Percentiles rank a stretch among this genome's conserved stretches.
These are phyloP conservation scores for Allobates femoralis DNA, from an alignment of 2,797 vertebrate genomes.

Conservation along the genomic window DNA sequence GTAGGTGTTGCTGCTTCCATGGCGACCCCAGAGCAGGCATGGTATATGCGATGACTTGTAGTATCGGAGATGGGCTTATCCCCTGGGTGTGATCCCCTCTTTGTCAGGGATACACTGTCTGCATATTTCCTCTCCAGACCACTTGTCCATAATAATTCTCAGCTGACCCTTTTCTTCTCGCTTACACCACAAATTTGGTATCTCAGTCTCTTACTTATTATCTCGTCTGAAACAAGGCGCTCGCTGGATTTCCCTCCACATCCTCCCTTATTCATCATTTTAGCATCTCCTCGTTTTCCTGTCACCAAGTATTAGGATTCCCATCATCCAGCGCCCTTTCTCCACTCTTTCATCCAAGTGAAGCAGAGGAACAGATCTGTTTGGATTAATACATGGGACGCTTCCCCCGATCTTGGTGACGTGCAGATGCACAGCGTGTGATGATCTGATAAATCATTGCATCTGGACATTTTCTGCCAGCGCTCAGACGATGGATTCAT, in stretches of 20 bases:
- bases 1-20: neutral
- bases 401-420: neutral
- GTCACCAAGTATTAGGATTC: conserved; percentile 42
- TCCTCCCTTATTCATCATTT: conserved; percentile 24
- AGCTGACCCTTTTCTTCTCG: neutral
- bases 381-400: neutral
- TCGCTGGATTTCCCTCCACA: neutral
- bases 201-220: conserved; percentile 7
- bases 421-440: neutral
- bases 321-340: neutral
- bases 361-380: conserved; percentile 1
- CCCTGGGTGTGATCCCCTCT: neutral
- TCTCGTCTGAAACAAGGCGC: conserved; percentile 37
- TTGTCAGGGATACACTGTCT: neutral
- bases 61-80: too few relatives aligned
- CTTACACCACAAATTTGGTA: neutral
- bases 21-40: neutral
- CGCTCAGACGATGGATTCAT: neutral
- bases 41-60: neutral
- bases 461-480: neutral
- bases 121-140: neutral
- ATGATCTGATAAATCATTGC: neutral
- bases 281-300: conserved; percentile 29
- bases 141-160: neutral
- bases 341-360: neutral